A percentile compares a stretch with the other conserved stretches of the same genome.
phyloP scores from a whole-genome alignment of 2,113 vertebrate species.

The Paracanthobrama guichenoti region DNA sequence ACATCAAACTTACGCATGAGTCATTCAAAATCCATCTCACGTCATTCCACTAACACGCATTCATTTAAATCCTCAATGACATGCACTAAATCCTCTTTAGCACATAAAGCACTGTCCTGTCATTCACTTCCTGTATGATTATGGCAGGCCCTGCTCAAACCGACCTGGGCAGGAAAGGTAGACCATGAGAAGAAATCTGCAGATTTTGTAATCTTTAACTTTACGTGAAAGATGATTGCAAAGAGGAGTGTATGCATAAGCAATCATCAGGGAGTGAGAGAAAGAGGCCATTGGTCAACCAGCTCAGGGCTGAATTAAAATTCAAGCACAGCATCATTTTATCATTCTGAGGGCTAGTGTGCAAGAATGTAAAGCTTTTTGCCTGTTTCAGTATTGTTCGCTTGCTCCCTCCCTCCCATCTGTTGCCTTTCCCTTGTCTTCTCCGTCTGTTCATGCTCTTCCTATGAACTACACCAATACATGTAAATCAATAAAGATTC shows the following conservation, averaged over 20 bases:
- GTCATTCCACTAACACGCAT: constrained; percentile 5
- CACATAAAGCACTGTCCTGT: constrained; percentile 11
- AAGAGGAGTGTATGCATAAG: constrained; percentile 1
- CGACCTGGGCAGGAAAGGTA: background rate
- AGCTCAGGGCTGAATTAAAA: constrained; percentile 3
- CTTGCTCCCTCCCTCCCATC: background rate
- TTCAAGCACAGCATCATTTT: background rate
- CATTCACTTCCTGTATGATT: background rate
- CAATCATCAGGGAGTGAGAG: background rate
- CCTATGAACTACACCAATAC: background rate
- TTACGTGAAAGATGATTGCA: constrained; percentile 7
- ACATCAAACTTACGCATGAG: background rate
- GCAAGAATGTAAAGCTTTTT: background rate
- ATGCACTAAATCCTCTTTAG: constrained; percentile 17
- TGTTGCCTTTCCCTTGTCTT: background rate
- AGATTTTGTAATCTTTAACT: background rate
- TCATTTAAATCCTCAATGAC: background rate
- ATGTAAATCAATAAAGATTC: constrained; percentile 11
- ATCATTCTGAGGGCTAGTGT: constrained; percentile 10
- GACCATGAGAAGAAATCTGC: background rate
- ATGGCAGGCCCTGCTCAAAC: background rate
- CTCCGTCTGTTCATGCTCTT: background rate
- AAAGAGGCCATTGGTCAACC: constrained; percentile 5
- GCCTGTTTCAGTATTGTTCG: background rate
- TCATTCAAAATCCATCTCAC: background rate